A percentile compares a stretch with the other conserved stretches of the same genome.
Evolutionary conservation across 1,140 invertebrate species (phyloP).

Genomic region (Cylas formicarius): DNA sequence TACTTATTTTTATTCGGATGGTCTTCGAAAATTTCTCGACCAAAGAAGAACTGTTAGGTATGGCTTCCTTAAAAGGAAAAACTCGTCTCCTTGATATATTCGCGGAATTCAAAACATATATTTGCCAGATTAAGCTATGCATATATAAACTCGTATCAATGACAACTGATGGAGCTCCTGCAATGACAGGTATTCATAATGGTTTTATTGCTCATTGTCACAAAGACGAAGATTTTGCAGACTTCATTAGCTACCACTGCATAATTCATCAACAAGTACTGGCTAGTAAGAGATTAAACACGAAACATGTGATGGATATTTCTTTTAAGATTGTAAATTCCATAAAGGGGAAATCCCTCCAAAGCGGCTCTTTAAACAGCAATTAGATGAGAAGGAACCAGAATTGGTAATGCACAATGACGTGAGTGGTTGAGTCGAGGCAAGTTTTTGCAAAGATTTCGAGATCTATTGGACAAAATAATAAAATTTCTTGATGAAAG

Average conservation of each 20-base stretch:
- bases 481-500: conserved; percentile 30
- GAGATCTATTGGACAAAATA: conserved; percentile 31
- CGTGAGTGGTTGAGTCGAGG: conserved; percentile 31
- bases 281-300: conserved; percentile 33
- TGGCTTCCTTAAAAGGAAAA: conserved; percentile 35
- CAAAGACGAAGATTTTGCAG: conserved; percentile 31
- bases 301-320: conserved; percentile 37
- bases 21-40: conserved; percentile 34
- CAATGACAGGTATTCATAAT: conserved; percentile 33
- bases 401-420: conserved; percentile 28
- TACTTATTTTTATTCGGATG: conserved; percentile 34
- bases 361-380: conserved; percentile 30
- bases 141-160: conserved; percentile 35
- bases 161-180: conserved; percentile 34
- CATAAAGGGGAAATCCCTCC: conserved; percentile 35
- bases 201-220: conserved; percentile 30
- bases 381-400: conserved; percentile 29
- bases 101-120: conserved; percentile 31
- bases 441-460: conserved; percentile 34
- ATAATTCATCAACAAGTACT: conserved; percentile 37
- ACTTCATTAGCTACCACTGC: conserved; percentile 35
- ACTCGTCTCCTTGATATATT: conserved; percentile 35
- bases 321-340: conserved; percentile 37
- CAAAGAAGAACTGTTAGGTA: conserved; percentile 35
- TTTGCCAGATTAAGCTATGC: conserved; percentile 25